Evolutionary conservation across 2,888 invertebrate genomes (phyloP).

Genomic region (Lissocephala sabroskyi): DNA sequence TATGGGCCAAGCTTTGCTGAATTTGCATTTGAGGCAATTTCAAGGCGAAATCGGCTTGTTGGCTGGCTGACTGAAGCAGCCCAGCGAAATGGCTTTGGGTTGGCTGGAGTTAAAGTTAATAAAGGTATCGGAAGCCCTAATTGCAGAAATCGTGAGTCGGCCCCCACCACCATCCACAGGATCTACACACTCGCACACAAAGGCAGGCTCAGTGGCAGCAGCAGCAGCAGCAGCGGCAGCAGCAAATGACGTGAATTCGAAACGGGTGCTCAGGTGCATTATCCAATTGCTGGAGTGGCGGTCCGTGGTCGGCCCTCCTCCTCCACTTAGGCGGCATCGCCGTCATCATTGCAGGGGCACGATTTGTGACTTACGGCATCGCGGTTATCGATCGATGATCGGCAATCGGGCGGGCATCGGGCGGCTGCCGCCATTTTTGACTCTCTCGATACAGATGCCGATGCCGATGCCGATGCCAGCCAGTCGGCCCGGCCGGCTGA

Average conservation of each 20-base stretch:
- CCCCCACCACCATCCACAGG: neutral
- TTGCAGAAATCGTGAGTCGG: conserved; percentile 33
- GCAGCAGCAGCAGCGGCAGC: conserved; percentile 11
- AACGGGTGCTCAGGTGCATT: conserved; percentile 60
- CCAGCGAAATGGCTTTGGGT: too few relatives aligned
- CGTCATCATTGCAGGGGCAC: conserved; percentile 55
- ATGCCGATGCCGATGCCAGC: conserved; percentile 32
- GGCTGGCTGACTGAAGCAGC: too few relatives aligned
- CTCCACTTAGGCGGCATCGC: conserved; percentile 51
- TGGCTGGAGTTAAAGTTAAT: too few relatives aligned
- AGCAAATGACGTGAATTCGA: conserved; percentile 35
- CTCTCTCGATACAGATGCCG: conserved; percentile 42
- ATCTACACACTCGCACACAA: neutral
- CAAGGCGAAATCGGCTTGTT: conserved; percentile 11
- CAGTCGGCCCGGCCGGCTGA: conserved; percentile 36
- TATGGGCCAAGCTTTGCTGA: neutral
- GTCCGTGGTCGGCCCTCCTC: conserved; percentile 44
- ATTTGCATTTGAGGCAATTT: conserved; percentile 8
- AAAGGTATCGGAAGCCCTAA: conserved; percentile 34
- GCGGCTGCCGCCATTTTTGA: conserved; percentile 50
- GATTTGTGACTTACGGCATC: conserved; percentile 43
- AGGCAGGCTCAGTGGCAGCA: conserved; percentile 9
- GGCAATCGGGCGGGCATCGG: conserved; percentile 47
- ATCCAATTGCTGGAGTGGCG: conserved; percentile 56
- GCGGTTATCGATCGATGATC: conserved; percentile 40